Evolutionary conservation across 2,113 vertebrate genomes (phyloP).

Genomic region (cat (Felis catus)): DNA sequence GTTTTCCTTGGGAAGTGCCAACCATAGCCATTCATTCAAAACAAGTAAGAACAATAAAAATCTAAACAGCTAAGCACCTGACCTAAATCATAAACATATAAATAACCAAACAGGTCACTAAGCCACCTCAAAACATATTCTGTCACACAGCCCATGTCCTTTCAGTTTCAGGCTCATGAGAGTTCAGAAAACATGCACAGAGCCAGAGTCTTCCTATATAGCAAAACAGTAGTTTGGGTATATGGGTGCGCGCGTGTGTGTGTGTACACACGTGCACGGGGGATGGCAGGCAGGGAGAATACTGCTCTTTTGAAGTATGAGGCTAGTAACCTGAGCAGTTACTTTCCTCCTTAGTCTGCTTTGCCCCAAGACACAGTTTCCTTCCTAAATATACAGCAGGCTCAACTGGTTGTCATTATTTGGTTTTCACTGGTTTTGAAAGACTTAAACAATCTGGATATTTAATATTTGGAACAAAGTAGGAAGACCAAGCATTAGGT

Average conservation of each 20-base stretch:
- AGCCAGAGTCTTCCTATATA: background rate
- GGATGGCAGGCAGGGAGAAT: background rate
- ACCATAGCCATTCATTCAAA: background rate
- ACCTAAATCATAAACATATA: background rate
- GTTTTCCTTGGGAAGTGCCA: background rate
- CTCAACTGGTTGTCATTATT: background rate
- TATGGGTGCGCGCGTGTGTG: rapidly evolving
- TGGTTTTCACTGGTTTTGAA: background rate
- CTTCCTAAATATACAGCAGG: background rate
- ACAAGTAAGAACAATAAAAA: background rate
- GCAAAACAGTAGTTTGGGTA: background rate
- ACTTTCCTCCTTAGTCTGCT: background rate
- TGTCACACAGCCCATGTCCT: background rate
- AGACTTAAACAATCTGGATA: conserved; percentile 2
- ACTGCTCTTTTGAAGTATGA: background rate
- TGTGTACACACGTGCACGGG: rapidly evolving
- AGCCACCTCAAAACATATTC: background rate
- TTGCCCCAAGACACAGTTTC: background rate
- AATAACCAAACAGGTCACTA: background rate
- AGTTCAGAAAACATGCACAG: background rate
- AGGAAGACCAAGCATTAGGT: background rate
- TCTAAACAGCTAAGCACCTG: background rate
- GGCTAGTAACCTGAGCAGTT: background rate
- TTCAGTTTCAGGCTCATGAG: background rate
- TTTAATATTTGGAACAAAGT: background rate